These are phyloP conservation scores for Danionella dracula DNA, from an alignment of 2,797 vertebrate species.

Conservation along the genomic window DNA sequence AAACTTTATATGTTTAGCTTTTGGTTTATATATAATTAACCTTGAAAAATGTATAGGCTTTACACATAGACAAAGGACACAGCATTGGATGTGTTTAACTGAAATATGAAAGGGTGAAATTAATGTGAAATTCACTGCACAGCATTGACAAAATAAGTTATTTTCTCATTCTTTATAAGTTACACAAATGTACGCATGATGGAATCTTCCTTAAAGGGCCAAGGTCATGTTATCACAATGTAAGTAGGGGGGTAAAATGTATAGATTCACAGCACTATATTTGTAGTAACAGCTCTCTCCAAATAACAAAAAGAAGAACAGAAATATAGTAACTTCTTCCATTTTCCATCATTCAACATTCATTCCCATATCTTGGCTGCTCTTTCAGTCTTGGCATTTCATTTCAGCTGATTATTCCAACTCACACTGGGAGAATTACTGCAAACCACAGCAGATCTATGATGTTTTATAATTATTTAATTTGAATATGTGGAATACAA, in stretches of 20 bases:
- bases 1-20: too few relatives aligned
- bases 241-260: not conserved
- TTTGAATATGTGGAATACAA: not conserved
- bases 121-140: too few relatives aligned
- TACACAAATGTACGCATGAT: not conserved
- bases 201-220: not conserved
- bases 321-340: conserved; percentile 10
- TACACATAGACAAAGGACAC: too few relatives aligned
- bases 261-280: not conserved
- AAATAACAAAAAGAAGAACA: conserved; percentile 1
- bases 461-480: not conserved
- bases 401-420: conserved; percentile 17
- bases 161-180: not conserved
- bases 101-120: too few relatives aligned
- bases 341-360: not conserved
- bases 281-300: not conserved
- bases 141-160: too few relatives aligned
- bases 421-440: conserved; percentile 10
- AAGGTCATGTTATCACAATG: not conserved
- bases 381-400: conserved; percentile 6
- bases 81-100: too few relatives aligned
- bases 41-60: too few relatives aligned
- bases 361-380: not conserved
- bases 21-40: too few relatives aligned
- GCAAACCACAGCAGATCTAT: conserved; percentile 17